phyloP scores from a whole-genome alignment of 2,888 invertebrate genomes.

The Pinctada fucata region DNA sequence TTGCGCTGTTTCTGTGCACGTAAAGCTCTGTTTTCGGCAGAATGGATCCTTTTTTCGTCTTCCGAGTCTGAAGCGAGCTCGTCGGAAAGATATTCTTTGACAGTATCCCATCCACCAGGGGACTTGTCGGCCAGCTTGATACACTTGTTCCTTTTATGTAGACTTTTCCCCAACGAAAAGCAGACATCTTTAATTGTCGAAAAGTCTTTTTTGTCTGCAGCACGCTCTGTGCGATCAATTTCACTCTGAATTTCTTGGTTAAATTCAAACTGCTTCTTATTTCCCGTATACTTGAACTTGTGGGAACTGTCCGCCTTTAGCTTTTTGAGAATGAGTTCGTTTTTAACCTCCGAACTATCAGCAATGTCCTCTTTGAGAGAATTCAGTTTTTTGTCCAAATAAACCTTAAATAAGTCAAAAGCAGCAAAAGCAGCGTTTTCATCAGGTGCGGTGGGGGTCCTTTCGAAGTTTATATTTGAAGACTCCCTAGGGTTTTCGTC shows the following conservation, averaged over 20 bases:
- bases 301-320: conserved; percentile 12
- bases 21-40: no score
- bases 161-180: not conserved
- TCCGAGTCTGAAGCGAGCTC: conserved; percentile 22
- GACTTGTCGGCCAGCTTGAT: conserved; percentile 27
- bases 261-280: conserved; percentile 14
- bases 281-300: conserved; percentile 15
- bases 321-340: no score
- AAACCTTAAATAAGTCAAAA: no score
- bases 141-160: conserved; percentile 16
- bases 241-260: conserved; percentile 4
- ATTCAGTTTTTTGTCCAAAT: no score
- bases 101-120: conserved; percentile 20
- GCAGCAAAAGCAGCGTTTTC: no score
- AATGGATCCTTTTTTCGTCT: no score
- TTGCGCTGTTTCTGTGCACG: no score
- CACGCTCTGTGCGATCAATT: not conserved
- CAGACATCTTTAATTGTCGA: conserved; percentile 7
- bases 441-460: no score
- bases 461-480: no score
- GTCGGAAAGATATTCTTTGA: conserved; percentile 27
- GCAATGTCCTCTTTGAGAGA: no score
- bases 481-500: no score
- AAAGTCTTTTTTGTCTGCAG: not conserved
- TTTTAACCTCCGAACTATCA: no score